These are phyloP conservation scores for Subanguina moxae DNA, from an alignment of 1,140 invertebrate genomes.

Conservation along the genomic window DNA sequence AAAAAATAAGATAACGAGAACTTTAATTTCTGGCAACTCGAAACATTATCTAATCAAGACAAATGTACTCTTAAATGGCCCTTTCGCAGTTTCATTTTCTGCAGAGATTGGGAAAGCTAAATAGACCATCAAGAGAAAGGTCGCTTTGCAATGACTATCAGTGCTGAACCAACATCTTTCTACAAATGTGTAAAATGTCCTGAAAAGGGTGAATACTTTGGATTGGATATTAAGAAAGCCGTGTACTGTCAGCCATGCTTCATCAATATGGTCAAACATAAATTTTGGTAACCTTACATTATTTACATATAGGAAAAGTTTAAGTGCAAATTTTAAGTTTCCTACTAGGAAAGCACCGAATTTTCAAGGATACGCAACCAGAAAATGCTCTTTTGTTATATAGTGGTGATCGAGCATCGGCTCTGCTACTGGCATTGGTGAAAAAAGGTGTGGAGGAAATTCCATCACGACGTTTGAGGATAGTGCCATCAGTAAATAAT, in stretches of 20 bases:
- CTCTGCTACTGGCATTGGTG: slow-evolving; percentile 14
- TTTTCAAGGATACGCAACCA: slow-evolving; percentile 14
- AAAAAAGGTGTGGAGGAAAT: slow-evolving; percentile 2
- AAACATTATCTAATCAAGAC: too few relatives aligned
- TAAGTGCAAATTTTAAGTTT: slow-evolving; percentile 11
- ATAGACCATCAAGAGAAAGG: too few relatives aligned
- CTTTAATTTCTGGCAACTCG: too few relatives aligned
- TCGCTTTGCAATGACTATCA: too few relatives aligned
- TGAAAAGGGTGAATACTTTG: slow-evolving; percentile 13
- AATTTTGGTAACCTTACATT: slow-evolving; percentile 7
- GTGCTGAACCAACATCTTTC: not conserved
- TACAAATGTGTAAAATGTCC: slow-evolving; percentile 28
- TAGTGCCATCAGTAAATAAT: slow-evolving; percentile 9
- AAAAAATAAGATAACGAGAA: too few relatives aligned
- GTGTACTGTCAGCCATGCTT: slow-evolving; percentile 26
- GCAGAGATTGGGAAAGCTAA: too few relatives aligned
- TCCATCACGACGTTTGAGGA: slow-evolving; percentile 8
- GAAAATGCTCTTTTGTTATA: slow-evolving; percentile 13
- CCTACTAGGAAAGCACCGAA: slow-evolving; percentile 18
- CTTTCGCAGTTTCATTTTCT: too few relatives aligned
- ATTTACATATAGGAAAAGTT: not conserved
- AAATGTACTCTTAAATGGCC: too few relatives aligned
- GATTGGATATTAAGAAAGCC: slow-evolving; percentile 16
- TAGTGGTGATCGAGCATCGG: slow-evolving; percentile 11
- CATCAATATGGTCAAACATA: slow-evolving; percentile 24